phyloP scores from a whole-genome alignment of 92 coral and sea anemone genomes.

The Metridium senile region DNA sequence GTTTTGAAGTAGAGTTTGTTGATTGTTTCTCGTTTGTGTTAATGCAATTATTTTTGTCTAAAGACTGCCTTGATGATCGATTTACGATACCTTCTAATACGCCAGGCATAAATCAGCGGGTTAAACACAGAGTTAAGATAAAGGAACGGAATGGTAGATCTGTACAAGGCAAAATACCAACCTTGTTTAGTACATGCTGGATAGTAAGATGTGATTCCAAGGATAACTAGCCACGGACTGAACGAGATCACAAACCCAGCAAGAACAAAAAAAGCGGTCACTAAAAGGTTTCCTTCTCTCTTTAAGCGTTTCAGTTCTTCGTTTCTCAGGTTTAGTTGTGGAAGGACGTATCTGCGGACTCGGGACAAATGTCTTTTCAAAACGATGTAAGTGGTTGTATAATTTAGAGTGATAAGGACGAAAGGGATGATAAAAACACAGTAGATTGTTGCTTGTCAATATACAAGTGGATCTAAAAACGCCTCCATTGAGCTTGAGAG shows the following conservation, averaged over 20 bases:
- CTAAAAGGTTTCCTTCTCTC: slow-evolving; percentile 8
- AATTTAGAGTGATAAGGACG: neutral
- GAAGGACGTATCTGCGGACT: neutral
- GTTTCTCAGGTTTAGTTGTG: neutral
- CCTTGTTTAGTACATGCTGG: neutral
- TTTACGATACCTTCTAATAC: slow-evolving; percentile 45
- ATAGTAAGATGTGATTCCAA: slow-evolving; percentile 10
- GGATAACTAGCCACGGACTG: slow-evolving; percentile 33
- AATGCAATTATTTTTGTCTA: neutral
- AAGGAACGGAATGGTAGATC: slow-evolving; percentile 49
- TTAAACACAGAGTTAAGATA: slow-evolving; percentile 56
- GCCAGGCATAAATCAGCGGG: slow-evolving; percentile 62
- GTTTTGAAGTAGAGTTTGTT: too few species aligned
- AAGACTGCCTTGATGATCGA: slow-evolving; percentile 18
- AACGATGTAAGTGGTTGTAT: neutral
- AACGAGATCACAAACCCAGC: slow-evolving; percentile 47
- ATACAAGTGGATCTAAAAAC: neutral
- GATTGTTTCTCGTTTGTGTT: too few species aligned
- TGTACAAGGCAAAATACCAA: slow-evolving; percentile 53
- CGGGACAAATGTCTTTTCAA: neutral
- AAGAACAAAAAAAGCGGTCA: slow-evolving; percentile 19
- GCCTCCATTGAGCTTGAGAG: slow-evolving; percentile 14
- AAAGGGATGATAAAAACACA: slow-evolving; percentile 23
- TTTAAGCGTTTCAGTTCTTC: neutral
- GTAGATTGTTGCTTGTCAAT: neutral